Evolutionary conservation across 2,797 vertebrate genomes (phyloP).

Genomic region (Oreochromis mossambicus): DNA sequence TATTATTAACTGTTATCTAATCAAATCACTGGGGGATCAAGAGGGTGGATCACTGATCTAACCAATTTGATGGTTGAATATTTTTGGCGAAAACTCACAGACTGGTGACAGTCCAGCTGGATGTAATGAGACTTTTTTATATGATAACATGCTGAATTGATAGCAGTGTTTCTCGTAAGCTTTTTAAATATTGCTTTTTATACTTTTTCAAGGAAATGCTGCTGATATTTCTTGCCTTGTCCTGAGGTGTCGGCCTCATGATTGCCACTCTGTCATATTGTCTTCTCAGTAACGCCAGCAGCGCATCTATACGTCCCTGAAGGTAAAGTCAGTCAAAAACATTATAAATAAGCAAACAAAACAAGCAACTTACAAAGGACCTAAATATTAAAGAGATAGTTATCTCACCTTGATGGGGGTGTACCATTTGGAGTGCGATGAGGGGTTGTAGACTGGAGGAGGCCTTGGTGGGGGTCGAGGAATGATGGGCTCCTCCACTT

Average conservation of each 20-base stretch:
- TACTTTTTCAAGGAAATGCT: not conserved
- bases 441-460: conserved; percentile 73
- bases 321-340: not conserved
- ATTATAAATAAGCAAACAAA: not conserved
- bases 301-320: conserved; percentile 91
- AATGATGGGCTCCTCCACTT: conserved; percentile 76
- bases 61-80: not conserved
- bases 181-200: not conserved
- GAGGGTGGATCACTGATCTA: not conserved
- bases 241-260: conserved; percentile 91
- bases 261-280: conserved; percentile 94
- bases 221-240: conserved; percentile 78
- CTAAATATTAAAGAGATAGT: not conserved
- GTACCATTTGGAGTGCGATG: conserved; percentile 88
- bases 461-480: conserved; percentile 74
- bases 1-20: not conserved
- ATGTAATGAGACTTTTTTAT: not conserved
- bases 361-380: not conserved
- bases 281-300: conserved; percentile 84
- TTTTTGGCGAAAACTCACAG: not conserved
- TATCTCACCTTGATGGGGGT: conserved; percentile 90
- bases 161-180: not conserved
- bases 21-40: not conserved
- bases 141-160: not conserved
- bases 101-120: not conserved